Evolutionary conservation across 2,888 invertebrate species (phyloP).

Genomic region (Cecidostiba fungosa): DNA sequence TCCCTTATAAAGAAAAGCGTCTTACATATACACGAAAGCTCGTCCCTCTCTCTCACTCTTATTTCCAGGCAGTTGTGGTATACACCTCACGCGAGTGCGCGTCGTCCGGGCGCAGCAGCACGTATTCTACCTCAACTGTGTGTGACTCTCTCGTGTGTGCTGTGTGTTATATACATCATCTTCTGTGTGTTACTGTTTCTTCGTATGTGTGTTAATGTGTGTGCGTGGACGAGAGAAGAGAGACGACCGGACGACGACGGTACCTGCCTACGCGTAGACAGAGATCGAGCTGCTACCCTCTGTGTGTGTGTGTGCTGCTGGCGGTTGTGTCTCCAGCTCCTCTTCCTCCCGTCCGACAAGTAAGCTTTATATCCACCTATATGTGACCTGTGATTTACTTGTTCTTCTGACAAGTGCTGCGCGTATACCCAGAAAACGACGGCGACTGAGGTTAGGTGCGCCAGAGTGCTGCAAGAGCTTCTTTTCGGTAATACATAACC

Average conservation of each 20-base stretch:
- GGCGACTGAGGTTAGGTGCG: background rate
- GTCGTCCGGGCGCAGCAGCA: constrained; percentile 7
- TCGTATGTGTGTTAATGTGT: background rate
- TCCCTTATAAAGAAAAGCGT: constrained; percentile 14
- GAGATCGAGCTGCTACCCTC: background rate
- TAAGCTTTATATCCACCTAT: background rate
- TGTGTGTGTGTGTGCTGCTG: background rate
- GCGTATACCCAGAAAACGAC: too few relatives aligned
- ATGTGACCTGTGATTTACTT: too few relatives aligned
- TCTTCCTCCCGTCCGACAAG: background rate
- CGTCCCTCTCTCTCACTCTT: background rate
- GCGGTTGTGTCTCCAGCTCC: background rate
- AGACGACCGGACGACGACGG: constrained; percentile 4
- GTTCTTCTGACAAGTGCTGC: too few relatives aligned
- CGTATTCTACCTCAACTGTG: background rate
- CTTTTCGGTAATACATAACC: background rate
- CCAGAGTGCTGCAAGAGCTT: background rate
- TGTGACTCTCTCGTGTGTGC: background rate
- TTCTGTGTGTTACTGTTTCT: background rate
- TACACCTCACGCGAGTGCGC: background rate
- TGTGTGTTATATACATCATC: background rate
- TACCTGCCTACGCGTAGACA: background rate
- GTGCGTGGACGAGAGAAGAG: background rate
- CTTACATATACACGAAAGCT: background rate
- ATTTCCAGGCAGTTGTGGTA: background rate